These are phyloP conservation scores for Eilema sororculum DNA, from an alignment of 2,888 invertebrate genomes.

Conservation along the genomic window DNA sequence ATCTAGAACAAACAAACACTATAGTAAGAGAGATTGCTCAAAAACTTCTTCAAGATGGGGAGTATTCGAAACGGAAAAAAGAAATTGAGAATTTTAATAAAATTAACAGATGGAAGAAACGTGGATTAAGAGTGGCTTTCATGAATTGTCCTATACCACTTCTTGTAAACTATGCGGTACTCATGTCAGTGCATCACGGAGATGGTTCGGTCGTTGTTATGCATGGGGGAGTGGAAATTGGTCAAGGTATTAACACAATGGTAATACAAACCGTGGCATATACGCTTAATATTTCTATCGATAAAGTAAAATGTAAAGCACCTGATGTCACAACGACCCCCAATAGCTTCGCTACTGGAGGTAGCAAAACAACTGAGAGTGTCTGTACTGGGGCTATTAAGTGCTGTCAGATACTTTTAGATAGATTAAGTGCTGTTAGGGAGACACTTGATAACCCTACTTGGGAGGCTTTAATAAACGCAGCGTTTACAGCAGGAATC, in stretches of 20 bases:
- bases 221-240: conserved; percentile 92
- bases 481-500: conserved; percentile 74
- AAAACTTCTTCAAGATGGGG: conserved; percentile 80
- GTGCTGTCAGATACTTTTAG: conserved; percentile 84
- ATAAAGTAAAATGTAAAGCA: conserved; percentile 89
- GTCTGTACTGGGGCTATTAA: conserved; percentile 68
- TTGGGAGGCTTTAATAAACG: conserved; percentile 83
- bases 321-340: conserved; percentile 88
- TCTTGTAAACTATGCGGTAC: conserved; percentile 67
- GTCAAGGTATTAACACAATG: conserved; percentile 93
- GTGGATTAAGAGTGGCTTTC: conserved; percentile 74
- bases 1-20: conserved; percentile 69
- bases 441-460: conserved; percentile 75
- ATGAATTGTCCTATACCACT: conserved; percentile 13
- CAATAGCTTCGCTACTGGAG: conserved; percentile 89
- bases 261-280: conserved; percentile 89
- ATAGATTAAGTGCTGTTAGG: conserved; percentile 79
- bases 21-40: conserved; percentile 79
- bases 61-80: conserved; percentile 69
- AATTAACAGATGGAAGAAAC: conserved; percentile 92
- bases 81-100: conserved; percentile 85
- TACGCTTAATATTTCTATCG: conserved; percentile 89
- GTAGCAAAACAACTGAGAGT: conserved; percentile 80
- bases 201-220: conserved; percentile 91
- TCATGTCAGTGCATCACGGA: conserved; percentile 89